These are phyloP conservation scores for Siniperca chuatsi DNA, from an alignment of 2,113 vertebrate genomes.

Conservation along the genomic window DNA sequence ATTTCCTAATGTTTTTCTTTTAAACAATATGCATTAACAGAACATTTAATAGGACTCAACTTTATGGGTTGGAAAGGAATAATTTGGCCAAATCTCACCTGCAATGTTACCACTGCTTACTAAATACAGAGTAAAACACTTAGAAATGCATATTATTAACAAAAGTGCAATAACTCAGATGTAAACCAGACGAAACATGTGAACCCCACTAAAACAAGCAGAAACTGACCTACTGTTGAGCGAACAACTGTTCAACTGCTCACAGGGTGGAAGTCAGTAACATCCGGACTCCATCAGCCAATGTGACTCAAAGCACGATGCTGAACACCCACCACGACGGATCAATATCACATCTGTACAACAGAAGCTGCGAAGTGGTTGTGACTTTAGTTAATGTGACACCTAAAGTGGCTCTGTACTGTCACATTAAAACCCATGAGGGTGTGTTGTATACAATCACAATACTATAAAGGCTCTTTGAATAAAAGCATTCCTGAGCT, in stretches of 20 bases:
- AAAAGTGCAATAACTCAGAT: constrained; percentile 68
- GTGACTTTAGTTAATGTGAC: not conserved
- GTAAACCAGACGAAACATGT: constrained; percentile 30
- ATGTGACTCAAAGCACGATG: not conserved
- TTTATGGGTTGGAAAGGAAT: not conserved
- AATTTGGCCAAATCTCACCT: not conserved
- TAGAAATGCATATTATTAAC: constrained; percentile 45
- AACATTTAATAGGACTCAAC: constrained; percentile 14
- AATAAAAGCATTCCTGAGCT: constrained; percentile 10
- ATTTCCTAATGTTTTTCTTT: not conserved
- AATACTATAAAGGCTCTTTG: constrained; percentile 15
- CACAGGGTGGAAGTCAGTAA: not conserved
- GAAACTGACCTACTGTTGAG: not conserved
- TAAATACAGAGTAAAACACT: constrained; percentile 20
- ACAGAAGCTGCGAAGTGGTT: constrained; percentile 7
- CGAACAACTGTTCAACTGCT: not conserved
- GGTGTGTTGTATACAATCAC: not conserved
- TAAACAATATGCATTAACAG: not conserved
- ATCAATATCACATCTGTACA: not conserved
- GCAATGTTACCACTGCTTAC: constrained; percentile 8
- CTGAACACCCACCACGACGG: not conserved
- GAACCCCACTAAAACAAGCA: not conserved
- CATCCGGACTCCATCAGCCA: not conserved
- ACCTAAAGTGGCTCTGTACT: not conserved
- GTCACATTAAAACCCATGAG: not conserved